Evolutionary conservation across 2,113 vertebrate species (phyloP).

Genomic region (Alaudala cheleensis): DNA sequence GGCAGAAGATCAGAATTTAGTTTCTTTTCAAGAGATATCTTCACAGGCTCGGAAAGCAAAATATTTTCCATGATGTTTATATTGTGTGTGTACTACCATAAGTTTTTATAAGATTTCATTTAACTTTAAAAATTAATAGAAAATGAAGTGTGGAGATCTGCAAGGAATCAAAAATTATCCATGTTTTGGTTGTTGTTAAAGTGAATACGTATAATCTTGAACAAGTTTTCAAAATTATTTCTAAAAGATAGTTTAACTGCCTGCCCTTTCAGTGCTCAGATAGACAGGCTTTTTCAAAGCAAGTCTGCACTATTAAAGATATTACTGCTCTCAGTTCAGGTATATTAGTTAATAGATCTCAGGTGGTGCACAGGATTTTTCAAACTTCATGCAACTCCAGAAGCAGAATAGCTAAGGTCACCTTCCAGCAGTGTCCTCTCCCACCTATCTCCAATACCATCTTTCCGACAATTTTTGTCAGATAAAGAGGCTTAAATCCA

Average conservation of each 20-base stretch:
- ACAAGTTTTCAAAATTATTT: background rate
- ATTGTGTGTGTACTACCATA: background rate
- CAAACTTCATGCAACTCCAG: background rate
- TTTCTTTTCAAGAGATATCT: background rate
- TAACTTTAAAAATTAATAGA: background rate
- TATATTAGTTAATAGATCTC: background rate
- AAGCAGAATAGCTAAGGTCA: background rate
- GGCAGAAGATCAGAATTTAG: background rate
- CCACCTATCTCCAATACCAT: background rate
- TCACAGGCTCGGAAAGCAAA: background rate
- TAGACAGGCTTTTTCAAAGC: background rate
- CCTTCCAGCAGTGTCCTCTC: background rate
- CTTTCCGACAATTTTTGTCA: background rate
- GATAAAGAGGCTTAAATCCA: background rate
- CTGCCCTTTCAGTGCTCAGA: background rate
- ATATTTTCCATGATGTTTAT: background rate
- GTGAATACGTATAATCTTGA: background rate
- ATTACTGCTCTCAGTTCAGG: background rate
- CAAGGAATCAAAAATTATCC: background rate
- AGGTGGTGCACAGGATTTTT: background rate
- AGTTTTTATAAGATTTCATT: background rate
- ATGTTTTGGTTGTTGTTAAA: background rate
- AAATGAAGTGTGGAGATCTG: background rate
- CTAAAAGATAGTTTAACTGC: background rate
- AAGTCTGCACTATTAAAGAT: background rate